These are phyloP conservation scores for Chromis chromis DNA, from an alignment of 2,797 vertebrate species.

Conservation along the genomic window DNA sequence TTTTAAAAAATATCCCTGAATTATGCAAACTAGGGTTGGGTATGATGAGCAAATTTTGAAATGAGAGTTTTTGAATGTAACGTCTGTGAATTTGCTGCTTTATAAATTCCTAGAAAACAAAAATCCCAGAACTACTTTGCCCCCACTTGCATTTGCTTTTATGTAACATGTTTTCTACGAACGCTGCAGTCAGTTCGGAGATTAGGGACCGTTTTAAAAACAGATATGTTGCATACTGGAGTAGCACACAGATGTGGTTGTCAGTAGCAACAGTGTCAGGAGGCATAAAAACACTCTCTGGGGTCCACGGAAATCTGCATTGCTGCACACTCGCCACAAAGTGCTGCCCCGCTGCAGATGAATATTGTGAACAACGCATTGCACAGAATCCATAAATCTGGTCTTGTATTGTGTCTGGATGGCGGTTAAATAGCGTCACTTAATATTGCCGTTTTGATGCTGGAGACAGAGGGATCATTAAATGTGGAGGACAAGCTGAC, in stretches of 20 bases:
- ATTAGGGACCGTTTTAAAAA: constrained; percentile 24
- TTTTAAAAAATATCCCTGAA: not conserved
- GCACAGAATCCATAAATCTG: constrained; percentile 11
- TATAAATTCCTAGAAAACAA: not conserved
- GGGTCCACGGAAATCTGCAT: constrained; percentile 6
- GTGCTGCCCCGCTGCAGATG: constrained; percentile 4
- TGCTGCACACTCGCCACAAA: constrained; percentile 5
- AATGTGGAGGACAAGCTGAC: constrained; percentile 29
- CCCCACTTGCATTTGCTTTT: not conserved
- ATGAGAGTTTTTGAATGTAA: not conserved
- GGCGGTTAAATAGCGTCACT: constrained; percentile 30
- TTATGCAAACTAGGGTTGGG: not conserved
- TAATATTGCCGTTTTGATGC: constrained; percentile 25
- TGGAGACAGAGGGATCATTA: not conserved
- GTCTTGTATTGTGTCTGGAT: constrained; percentile 20
- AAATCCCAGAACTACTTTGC: not conserved
- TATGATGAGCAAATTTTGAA: not conserved
- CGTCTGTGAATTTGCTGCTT: not conserved
- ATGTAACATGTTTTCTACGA: not conserved
- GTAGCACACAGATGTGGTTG: constrained; percentile 42
- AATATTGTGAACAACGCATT: constrained; percentile 12
- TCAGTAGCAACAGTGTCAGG: constrained; percentile 44
- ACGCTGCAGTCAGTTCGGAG: not conserved
- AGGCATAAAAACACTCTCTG: not conserved
- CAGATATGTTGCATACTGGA: constrained; percentile 8